Base-by-base conservation (phyloP, 2,797 vertebrate species). In the Neosilurus hyrtlii region DNA sequence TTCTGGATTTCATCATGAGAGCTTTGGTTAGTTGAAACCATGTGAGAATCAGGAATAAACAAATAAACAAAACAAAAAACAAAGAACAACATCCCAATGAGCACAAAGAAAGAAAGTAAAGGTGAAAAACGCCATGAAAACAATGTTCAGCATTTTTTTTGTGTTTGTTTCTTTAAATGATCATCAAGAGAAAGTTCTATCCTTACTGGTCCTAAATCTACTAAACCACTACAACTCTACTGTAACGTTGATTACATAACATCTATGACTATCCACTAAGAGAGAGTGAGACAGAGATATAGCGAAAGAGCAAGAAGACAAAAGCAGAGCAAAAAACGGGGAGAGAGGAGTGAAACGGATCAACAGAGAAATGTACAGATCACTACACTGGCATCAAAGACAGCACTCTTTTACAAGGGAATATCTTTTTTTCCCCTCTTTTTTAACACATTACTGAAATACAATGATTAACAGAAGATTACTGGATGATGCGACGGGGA, bases 21-120 rank as follows among this genome's bases (percentile, higher is more conserved):
- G 96, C 96, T 98, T 98, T 98, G 97, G 97, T 99, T 98, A 96
- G 95, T 95, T 96, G 96, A 97, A 97, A 98, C 97, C 96, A 95
- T 94, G 94, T 96, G 96, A 96, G 95, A 96, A 73, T 96, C 95
- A 95, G 95, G 92, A 92, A 30, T 30, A 30, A 30, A 30, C 30
- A 96, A 95, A 93, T 88, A 86, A 89, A 90, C 88, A 73, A 80
- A 54, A 81, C 78, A 81, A 56, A 94, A 93, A 93, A 93, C 94
- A 93, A 91, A 92, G 92, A 90, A 89, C 92, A 94, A 92, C 78
- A 89, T 37, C 37, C 63, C 86, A 88, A 94, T 93, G 92, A 81
- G 95, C 95, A 95, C 94, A 88, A 95, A 92, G 89, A 77, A 90
- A 91, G 92, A 88, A 76, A 76, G 30, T 61, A 61, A 76, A 22